A percentile compares a stretch with the other conserved stretches of the same genome.
Conservation (phyloP, 2,113 vertebrate genomes). For the Ictalurus furcatus region DNA sequence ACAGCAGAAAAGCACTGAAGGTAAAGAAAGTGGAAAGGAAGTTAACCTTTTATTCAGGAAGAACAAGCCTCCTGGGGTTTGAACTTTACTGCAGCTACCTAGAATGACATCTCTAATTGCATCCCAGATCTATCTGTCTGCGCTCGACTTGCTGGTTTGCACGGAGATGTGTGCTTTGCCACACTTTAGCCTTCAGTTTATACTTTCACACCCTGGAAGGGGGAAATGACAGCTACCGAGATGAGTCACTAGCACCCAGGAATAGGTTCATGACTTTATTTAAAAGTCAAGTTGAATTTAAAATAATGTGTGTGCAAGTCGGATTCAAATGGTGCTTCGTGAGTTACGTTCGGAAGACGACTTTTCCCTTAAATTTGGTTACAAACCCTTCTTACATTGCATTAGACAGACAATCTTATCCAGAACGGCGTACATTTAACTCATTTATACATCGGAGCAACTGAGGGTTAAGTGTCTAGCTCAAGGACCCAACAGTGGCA, state of each 20-base stretch:
- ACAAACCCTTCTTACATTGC: neutral
- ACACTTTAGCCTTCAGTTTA: conserved; percentile 25
- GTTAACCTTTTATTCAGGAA: conserved; percentile 43
- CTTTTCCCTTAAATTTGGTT: neutral
- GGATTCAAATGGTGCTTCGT: neutral
- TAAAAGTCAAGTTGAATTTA: neutral
- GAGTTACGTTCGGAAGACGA: neutral
- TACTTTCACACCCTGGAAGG: neutral
- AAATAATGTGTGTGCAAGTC: neutral
- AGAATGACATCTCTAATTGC: conserved; percentile 42
- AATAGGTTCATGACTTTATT: neutral
- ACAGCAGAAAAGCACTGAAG: neutral
- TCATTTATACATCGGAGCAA: too few relatives aligned
- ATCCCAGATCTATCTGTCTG: conserved; percentile 33
- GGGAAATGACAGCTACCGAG: neutral
- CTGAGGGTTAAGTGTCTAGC: too few relatives aligned
- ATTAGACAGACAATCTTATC: too few relatives aligned
- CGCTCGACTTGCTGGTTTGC: conserved; percentile 29
- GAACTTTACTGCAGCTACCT: conserved; percentile 31
- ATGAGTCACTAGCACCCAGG: neutral
- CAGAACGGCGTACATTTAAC: too few relatives aligned
- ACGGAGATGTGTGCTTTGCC: conserved; percentile 18
- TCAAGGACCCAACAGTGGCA: too few relatives aligned
- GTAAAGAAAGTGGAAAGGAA: neutral
- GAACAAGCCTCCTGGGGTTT: conserved; percentile 36